Conservation (phyloP, 2,888 invertebrate genomes). For the Flabesymbios commensalis region DNA sequence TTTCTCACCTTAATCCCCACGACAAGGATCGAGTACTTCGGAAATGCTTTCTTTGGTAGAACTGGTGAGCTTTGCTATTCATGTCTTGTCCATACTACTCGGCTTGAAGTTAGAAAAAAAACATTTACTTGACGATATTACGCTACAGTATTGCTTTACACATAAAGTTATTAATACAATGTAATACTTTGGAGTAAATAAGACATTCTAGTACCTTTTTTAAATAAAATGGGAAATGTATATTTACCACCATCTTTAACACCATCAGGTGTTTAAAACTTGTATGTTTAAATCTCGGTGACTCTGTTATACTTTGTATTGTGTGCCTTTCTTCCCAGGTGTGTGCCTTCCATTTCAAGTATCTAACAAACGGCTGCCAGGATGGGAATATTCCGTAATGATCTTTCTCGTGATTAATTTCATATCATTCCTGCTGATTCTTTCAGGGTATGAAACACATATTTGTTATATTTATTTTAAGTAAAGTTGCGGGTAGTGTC, state of each 20-base stretch:
- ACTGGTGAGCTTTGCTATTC: slow-evolving; percentile 24
- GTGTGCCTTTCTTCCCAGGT: slow-evolving; percentile 51
- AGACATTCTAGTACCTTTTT: too few species aligned
- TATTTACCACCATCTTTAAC: too few species aligned
- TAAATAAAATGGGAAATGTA: too few species aligned
- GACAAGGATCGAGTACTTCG: slow-evolving; percentile 58
- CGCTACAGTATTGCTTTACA: too few species aligned
- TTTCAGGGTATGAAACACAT: slow-evolving; percentile 42
- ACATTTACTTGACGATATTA: too few species aligned
- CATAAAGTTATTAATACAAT: too few species aligned
- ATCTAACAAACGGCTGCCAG: slow-evolving; percentile 63
- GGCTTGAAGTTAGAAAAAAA: too few species aligned
- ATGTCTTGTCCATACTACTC: not conserved
- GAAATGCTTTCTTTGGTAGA: slow-evolving; percentile 33
- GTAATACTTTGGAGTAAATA: too few species aligned
- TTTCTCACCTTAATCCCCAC: slow-evolving; percentile 47
- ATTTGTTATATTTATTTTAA: slow-evolving; percentile 29
- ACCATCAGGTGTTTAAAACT: too few species aligned
- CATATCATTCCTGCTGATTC: slow-evolving; percentile 63
- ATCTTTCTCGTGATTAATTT: slow-evolving; percentile 65
- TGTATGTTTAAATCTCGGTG: too few species aligned
- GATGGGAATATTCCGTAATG: slow-evolving; percentile 66
- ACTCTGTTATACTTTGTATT: too few species aligned
- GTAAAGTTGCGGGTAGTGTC: not conserved
- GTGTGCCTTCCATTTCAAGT: slow-evolving; percentile 66